Percentiles rank a stretch among this genome's conserved stretches.
These are phyloP conservation scores for Apeira syringaria DNA, from an alignment of 2,888 invertebrate species.

Conservation along the genomic window DNA sequence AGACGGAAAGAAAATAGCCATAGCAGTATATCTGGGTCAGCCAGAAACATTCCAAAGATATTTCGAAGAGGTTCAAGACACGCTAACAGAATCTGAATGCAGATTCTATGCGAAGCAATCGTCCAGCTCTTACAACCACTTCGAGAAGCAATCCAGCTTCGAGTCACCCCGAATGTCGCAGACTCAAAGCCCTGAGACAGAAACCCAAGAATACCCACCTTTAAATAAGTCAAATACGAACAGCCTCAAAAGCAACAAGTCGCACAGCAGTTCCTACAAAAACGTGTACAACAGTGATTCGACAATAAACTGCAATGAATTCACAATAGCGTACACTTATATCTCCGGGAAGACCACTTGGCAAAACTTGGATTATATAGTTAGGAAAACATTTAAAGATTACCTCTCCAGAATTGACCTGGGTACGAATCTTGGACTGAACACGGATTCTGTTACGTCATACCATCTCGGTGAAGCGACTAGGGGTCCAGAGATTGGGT, in stretches of 20 bases:
- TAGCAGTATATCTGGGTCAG: slow-evolving; percentile 94
- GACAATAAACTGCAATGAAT: slow-evolving; percentile 86
- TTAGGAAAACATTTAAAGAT: slow-evolving; percentile 96
- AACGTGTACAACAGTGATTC: slow-evolving; percentile 78
- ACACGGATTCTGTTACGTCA: slow-evolving; percentile 94
- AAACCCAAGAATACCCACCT: slow-evolving; percentile 70
- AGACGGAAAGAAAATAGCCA: slow-evolving; percentile 94
- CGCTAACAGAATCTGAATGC: slow-evolving; percentile 85
- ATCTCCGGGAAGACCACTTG: slow-evolving; percentile 97
- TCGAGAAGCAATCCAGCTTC: slow-evolving; percentile 75
- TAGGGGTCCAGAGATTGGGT: slow-evolving; percentile 90
- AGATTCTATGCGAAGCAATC: slow-evolving; percentile 83
- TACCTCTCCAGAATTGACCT: slow-evolving; percentile 97
- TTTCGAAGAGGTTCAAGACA: slow-evolving; percentile 86
- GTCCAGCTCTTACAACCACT: slow-evolving; percentile 71
- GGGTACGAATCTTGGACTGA: slow-evolving; percentile 92
- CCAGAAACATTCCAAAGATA: slow-evolving; percentile 90
- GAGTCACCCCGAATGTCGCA: slow-evolving; percentile 75
- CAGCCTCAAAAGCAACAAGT: slow-evolving; percentile 82
- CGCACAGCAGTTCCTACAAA: slow-evolving; percentile 78
- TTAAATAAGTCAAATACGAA: slow-evolving; percentile 80
- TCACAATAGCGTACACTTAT: slow-evolving; percentile 93
- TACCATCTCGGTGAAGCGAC: slow-evolving; percentile 97
- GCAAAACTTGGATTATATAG: slow-evolving; percentile 96
- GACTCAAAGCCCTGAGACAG: slow-evolving; percentile 72